phyloP scores from a whole-genome alignment of 2,113 vertebrate species.

The Ploceus nigricollis region DNA sequence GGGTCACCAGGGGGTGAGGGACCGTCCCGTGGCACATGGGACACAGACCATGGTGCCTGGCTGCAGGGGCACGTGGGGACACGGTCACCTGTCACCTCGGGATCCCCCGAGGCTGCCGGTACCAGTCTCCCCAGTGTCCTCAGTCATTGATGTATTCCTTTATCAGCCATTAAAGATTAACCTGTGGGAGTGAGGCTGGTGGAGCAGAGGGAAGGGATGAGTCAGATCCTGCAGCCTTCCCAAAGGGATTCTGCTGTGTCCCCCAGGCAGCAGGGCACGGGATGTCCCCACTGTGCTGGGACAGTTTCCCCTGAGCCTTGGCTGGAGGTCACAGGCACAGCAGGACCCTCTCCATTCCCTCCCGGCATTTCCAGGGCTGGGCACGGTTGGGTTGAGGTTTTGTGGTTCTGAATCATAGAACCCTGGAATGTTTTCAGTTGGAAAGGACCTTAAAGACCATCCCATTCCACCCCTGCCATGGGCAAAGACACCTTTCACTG shows the following conservation, averaged over 20 bases:
- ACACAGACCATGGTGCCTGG: rapidly evolving
- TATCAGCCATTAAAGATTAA: slow-evolving; percentile 18
- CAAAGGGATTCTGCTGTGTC: neutral
- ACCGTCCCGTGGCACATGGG: rapidly evolving
- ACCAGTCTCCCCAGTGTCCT: neutral
- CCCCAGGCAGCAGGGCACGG: neutral
- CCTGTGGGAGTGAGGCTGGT: neutral
- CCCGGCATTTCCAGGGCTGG: rapidly evolving
- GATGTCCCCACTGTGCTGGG: neutral
- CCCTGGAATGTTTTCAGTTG: neutral
- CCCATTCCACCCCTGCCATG: neutral
- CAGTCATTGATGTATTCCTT: neutral
- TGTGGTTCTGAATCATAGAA: neutral
- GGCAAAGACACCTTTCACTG: neutral
- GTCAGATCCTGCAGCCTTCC: neutral
- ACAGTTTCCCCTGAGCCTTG: neutral
- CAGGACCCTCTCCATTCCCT: neutral
- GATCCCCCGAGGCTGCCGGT: neutral
- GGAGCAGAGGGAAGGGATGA: neutral
- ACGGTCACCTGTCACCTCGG: neutral
- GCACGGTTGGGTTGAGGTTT: neutral
- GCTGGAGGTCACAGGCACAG: neutral
- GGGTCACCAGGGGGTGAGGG: rapidly evolving
- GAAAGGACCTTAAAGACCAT: neutral
- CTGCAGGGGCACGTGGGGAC: neutral